phyloP scores from a whole-genome alignment of 1,140 invertebrate species.

The Cephus cinctus region DNA sequence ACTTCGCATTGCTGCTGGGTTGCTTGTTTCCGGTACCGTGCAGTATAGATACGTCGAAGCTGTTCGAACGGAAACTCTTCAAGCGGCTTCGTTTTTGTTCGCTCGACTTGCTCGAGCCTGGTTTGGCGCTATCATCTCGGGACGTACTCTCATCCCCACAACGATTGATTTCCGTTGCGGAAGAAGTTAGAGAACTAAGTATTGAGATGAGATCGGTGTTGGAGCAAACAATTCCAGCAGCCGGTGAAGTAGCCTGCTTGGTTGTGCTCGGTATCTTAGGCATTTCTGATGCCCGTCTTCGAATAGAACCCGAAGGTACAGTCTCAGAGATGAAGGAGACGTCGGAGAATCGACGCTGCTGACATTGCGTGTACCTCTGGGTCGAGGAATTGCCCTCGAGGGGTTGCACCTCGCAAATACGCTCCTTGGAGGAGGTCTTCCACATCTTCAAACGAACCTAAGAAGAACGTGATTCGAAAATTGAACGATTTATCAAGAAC shows the following conservation, averaged over 20 bases:
- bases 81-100: slow-evolving; percentile 59
- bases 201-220: slow-evolving; percentile 78
- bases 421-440: slow-evolving; percentile 72
- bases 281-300: slow-evolving; percentile 66
- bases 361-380: slow-evolving; percentile 59
- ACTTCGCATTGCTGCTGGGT: slow-evolving; percentile 37
- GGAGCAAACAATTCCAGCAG: slow-evolving; percentile 70
- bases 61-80: slow-evolving; percentile 71
- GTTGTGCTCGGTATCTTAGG: slow-evolving; percentile 56
- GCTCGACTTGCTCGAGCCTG: slow-evolving; percentile 27
- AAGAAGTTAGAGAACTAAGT: slow-evolving; percentile 75
- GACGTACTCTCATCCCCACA: slow-evolving; percentile 37
- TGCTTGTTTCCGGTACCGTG: slow-evolving; percentile 56
- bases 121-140: slow-evolving; percentile 31
- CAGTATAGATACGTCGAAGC: slow-evolving; percentile 76
- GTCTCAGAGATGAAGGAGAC: slow-evolving; percentile 61
- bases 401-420: slow-evolving; percentile 77
- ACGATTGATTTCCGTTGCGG: slow-evolving; percentile 73
- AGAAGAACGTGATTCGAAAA: not conserved
- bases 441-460: slow-evolving; percentile 74
- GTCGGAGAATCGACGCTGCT: slow-evolving; percentile 71
- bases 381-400: slow-evolving; percentile 63
- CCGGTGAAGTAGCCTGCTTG: slow-evolving; percentile 19
- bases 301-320: slow-evolving; percentile 31
- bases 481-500: not conserved